Evolutionary conservation across 2,797 vertebrate genomes (phyloP).

Genomic region (Pogoniulus pusillus): DNA sequence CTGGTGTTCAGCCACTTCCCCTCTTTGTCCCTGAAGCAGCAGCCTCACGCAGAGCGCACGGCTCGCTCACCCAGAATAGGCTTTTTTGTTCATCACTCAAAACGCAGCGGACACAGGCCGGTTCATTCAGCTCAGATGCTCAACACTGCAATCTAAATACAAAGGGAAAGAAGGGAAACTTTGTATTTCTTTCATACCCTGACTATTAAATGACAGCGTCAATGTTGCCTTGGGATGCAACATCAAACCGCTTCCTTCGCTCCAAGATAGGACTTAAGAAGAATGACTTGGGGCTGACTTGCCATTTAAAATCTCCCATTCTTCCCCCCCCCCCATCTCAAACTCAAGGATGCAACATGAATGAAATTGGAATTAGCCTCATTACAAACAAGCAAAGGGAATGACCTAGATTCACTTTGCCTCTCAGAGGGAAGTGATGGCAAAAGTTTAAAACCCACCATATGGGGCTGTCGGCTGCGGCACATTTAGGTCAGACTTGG

Average conservation of each 20-base stretch:
- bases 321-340: neutral
- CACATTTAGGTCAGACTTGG: conserved; percentile 33
- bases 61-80: neutral
- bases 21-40: neutral
- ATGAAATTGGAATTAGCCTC: conserved; percentile 32
- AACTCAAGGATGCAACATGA: neutral
- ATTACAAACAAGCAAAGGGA: neutral
- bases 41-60: neutral
- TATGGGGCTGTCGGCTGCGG: neutral
- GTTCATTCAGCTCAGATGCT: conserved; percentile 7
- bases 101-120: neutral
- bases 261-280: neutral
- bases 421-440: neutral
- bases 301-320: neutral
- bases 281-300: neutral
- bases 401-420: conserved; percentile 49
- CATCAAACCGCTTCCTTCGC: conserved; percentile 13
- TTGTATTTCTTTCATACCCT: neutral
- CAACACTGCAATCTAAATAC: neutral
- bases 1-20: conserved; percentile 15
- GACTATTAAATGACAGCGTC: neutral
- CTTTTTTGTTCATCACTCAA: neutral
- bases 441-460: conserved; percentile 36
- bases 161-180: conserved; percentile 19
- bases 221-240: neutral